These are phyloP conservation scores for Zaprionus tsacasi DNA, from an alignment of 1,140 invertebrate genomes.

Conservation along the genomic window DNA sequence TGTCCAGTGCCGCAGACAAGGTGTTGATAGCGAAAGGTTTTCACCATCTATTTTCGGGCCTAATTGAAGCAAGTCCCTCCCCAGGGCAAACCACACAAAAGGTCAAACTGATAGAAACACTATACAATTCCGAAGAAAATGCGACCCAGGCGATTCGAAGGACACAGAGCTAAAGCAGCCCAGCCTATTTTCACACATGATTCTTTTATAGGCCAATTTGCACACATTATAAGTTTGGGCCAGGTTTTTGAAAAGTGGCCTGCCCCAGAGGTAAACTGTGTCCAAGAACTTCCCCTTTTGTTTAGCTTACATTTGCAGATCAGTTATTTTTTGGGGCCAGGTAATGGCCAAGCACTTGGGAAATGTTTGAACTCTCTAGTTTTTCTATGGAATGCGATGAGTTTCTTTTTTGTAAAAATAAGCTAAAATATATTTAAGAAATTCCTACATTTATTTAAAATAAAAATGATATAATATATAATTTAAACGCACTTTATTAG, in stretches of 20 bases:
- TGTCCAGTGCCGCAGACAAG: slow-evolving; percentile 46
- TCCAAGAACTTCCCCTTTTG: slow-evolving; percentile 30
- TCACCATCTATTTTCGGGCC: slow-evolving; percentile 58
- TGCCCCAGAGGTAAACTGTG: slow-evolving; percentile 40
- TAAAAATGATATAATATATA: too few species aligned
- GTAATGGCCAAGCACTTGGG: background rate
- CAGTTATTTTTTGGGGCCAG: slow-evolving; percentile 5
- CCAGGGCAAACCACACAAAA: slow-evolving; percentile 38
- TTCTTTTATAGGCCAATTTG: slow-evolving; percentile 78
- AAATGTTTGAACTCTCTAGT: background rate
- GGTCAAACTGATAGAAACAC: slow-evolving; percentile 19
- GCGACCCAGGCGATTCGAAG: slow-evolving; percentile 11
- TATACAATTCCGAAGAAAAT: slow-evolving; percentile 22
- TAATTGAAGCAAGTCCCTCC: slow-evolving; percentile 53
- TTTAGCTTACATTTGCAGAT: slow-evolving; percentile 12
- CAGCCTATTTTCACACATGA: slow-evolving; percentile 65
- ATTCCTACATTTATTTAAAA: too few species aligned
- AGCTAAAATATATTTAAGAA: too few species aligned
- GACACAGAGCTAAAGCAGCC: background rate
- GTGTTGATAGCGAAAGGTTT: slow-evolving; percentile 66
- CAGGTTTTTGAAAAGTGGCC: slow-evolving; percentile 27
- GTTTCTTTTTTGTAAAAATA: too few species aligned
- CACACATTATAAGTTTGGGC: slow-evolving; percentile 73
- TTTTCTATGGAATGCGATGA: background rate
- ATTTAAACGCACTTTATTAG: background rate